Evolutionary conservation across 2,797 vertebrate species (phyloP).

Genomic region (Acrossocheilus wenchowensis): DNA sequence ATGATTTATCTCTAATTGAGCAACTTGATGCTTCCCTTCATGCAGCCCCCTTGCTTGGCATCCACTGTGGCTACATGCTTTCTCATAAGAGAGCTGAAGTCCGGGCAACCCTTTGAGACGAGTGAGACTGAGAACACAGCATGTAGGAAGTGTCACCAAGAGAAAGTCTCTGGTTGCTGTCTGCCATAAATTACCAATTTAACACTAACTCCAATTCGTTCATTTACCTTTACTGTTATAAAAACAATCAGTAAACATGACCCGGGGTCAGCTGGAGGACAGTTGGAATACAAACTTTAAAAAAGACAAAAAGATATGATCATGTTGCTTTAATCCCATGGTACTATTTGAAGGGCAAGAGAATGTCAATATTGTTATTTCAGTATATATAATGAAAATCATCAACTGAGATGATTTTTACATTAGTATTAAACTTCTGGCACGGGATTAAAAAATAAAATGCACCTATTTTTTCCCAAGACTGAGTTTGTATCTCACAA

Average conservation of each 20-base stretch:
- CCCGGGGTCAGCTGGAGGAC: constrained; percentile 3
- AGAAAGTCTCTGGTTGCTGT: constrained; percentile 47
- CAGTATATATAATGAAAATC: background rate
- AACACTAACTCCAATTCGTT: constrained; percentile 14
- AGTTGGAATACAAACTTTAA: background rate
- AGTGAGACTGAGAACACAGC: constrained; percentile 70
- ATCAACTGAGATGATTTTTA: background rate
- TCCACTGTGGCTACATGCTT: constrained; percentile 71
- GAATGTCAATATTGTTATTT: background rate
- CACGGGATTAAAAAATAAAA: background rate
- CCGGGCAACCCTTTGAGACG: constrained; percentile 78
- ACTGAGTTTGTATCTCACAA: background rate
- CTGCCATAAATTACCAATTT: constrained; percentile 41
- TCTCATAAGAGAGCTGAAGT: constrained; percentile 75
- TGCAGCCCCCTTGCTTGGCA: constrained; percentile 76
- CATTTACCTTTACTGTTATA: constrained; percentile 4
- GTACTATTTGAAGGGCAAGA: background rate
- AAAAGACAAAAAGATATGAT: background rate
- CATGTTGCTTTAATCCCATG: background rate
- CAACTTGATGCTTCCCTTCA: constrained; percentile 71
- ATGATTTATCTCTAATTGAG: constrained; percentile 54
- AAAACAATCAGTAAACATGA: background rate
- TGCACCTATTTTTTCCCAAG: background rate
- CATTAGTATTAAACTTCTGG: background rate
- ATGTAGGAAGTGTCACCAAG: constrained; percentile 72